Evolutionary conservation across 2,113 vertebrate species (phyloP).

Genomic region (Anseranas semipalmata): DNA sequence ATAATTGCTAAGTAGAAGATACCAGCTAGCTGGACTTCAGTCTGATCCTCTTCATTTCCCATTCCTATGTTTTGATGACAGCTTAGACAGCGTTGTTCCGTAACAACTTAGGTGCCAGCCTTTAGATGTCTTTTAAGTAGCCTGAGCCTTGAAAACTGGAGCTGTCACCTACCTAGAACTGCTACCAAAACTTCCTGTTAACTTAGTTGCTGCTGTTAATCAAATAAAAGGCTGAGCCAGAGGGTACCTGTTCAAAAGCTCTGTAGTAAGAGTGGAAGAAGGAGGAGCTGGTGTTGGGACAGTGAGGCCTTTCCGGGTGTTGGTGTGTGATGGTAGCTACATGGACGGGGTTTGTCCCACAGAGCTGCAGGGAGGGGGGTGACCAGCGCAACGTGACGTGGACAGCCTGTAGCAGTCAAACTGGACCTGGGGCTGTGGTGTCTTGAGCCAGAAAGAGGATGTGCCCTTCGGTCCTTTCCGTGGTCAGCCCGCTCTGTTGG

Average conservation of each 20-base stretch:
- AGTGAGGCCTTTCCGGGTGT: too few species aligned
- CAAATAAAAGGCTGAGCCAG: too few species aligned
- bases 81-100: neutral
- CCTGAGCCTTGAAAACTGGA: neutral
- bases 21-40: neutral
- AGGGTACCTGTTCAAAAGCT: too few species aligned
- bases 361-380: neutral
- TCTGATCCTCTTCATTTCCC: neutral
- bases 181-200: neutral
- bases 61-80: neutral
- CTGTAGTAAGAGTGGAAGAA: too few species aligned
- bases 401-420: neutral
- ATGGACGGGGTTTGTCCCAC: too few species aligned
- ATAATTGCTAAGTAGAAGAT: neutral
- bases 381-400: neutral
- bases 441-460: neutral
- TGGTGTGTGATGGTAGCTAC: too few species aligned
- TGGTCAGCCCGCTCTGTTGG: neutral
- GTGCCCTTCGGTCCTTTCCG: accelerated
- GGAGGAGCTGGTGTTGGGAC: too few species aligned
- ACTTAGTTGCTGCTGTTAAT: too few species aligned
- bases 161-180: neutral
- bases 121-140: neutral
- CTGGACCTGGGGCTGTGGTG: accelerated
- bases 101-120: neutral